Evolutionary conservation across 2,797 vertebrate genomes (phyloP), one percentile per base, ranked within the genome.

Genomic region (Margarornis squamiger): DNA sequence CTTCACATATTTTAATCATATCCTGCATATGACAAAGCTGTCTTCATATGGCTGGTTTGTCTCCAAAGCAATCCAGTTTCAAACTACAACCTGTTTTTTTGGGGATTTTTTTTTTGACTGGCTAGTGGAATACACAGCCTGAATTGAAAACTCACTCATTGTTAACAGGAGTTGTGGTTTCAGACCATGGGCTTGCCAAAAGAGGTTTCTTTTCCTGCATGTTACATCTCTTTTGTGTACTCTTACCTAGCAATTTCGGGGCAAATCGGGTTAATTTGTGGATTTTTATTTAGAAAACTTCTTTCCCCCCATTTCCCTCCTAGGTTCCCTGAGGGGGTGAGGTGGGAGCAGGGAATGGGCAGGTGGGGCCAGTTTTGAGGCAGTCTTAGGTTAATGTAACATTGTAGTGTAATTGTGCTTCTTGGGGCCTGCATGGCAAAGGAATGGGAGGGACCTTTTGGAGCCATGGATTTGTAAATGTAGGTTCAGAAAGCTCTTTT

Each of bases 51-150:
- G 55, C 41, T 79, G 24, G 26, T 57, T 95, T 86, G 38, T 72
- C 66, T 95, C 66, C 74, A 54, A 58, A 80, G 24, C 41, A 80
- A 59, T 71, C 36, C 65, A 46, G 10, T 92, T 86, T 80, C 34
- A 61, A 78, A 77, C 75, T 26, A 34, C 4, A 61, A 1, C 14
- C 7, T 48, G 45, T 10, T 58, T 66, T 68, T 41, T 30, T 19
- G 43, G 19, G 29, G 14, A 14, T 29, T 7, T 30, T 30, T 38
- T 61, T 68, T 83, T 59, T 48, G 14, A 10, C 43, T 68, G 3
- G 1, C 12, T 26, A 54, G 19, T 54, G 21, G 30, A 76, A 43
- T 51, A 63, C 36, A 38, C 10, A 79, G 21, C 29, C 58, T 57
- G 72, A 52, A 51, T 86, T 29, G 57, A 41, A 72, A 91, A 23